Evolutionary conservation across 2,888 invertebrate species (phyloP).

Genomic region (Platycnemis pennipes): DNA sequence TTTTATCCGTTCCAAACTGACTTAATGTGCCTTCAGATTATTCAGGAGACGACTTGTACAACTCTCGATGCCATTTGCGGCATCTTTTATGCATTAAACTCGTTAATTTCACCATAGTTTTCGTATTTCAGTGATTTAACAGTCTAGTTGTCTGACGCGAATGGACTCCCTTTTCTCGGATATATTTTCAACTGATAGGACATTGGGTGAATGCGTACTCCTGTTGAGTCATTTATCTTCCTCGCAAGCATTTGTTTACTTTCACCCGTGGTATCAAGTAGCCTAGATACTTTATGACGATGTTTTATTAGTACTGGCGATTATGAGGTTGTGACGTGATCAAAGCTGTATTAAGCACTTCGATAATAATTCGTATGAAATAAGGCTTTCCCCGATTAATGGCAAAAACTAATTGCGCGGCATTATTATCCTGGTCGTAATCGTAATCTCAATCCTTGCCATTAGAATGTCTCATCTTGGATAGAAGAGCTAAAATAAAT

Average conservation of each 20-base stretch:
- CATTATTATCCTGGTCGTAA: too few species aligned
- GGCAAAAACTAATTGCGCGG: too few species aligned
- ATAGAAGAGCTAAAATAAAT: too few species aligned
- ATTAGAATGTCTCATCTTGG: too few species aligned
- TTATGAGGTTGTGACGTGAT: too few species aligned
- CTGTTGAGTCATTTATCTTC: background rate
- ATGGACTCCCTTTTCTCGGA: background rate
- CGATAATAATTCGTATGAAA: too few species aligned
- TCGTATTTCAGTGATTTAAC: slow-evolving; percentile 21
- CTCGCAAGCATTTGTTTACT: background rate
- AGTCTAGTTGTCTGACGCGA: background rate
- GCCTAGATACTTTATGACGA: background rate
- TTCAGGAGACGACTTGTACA: background rate
- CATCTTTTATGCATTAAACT: slow-evolving; percentile 43
- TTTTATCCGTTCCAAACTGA: background rate
- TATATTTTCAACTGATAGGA: background rate
- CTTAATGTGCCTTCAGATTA: background rate
- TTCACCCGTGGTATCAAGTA: background rate
- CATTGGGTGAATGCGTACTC: background rate
- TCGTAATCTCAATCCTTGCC: too few species aligned
- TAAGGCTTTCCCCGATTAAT: too few species aligned
- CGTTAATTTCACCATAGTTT: slow-evolving; percentile 2
- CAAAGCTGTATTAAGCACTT: too few species aligned
- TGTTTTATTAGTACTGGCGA: background rate
- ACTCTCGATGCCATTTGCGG: background rate